These are phyloP conservation scores for Neotoma lepida DNA, from an alignment of 2,113 vertebrate genomes.

Conservation along the genomic window DNA sequence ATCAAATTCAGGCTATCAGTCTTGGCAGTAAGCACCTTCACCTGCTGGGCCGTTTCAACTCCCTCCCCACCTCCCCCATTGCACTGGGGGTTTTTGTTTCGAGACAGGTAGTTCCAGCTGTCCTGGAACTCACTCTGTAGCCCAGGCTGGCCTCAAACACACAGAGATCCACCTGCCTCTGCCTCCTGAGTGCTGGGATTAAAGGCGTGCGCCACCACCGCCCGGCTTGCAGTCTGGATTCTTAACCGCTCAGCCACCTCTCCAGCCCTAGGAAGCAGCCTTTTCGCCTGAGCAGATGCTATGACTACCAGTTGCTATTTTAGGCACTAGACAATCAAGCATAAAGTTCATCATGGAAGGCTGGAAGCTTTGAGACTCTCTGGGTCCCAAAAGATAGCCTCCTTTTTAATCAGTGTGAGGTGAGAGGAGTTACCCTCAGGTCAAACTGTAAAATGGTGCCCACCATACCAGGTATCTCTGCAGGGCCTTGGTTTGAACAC, in stretches of 20 bases:
- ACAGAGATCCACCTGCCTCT: too few relatives aligned
- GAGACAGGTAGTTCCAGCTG: too few relatives aligned
- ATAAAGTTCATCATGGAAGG: too few relatives aligned
- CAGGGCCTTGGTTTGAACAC: neutral
- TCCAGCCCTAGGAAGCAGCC: conserved; percentile 77
- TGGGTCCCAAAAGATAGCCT: neutral
- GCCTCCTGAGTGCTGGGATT: too few relatives aligned
- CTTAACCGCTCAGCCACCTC: too few relatives aligned
- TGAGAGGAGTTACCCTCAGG: neutral
- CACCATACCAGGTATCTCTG: neutral
- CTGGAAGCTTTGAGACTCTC: neutral
- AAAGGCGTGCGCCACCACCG: too few relatives aligned
- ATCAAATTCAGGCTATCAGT: neutral
- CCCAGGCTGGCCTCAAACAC: too few relatives aligned
- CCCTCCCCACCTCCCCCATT: neutral
- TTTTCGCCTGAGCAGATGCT: conserved; percentile 50
- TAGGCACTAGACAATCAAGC: neutral
- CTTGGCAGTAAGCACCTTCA: neutral
- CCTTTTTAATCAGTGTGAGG: neutral
- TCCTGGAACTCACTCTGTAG: too few relatives aligned
- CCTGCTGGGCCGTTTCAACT: neutral
- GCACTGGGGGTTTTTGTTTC: too few relatives aligned
- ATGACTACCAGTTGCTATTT: neutral
- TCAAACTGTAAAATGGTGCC: neutral
- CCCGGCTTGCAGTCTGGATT: too few relatives aligned